Base-by-base conservation (phyloP, 2,888 invertebrate genomes). In the Cacoxenus indagator region DNA sequence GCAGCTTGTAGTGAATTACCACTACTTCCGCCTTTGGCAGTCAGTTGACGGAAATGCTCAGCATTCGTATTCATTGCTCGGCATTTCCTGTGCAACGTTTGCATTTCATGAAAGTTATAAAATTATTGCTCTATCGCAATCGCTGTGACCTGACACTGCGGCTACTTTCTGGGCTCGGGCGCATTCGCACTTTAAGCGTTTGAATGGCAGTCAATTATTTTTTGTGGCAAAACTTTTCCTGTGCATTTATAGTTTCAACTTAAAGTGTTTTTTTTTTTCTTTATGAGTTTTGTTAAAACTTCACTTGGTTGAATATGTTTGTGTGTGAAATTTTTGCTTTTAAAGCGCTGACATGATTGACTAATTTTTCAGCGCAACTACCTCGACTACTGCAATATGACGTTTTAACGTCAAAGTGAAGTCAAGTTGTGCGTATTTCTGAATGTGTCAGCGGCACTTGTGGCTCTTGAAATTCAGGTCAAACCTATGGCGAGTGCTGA, bases 11-110 rank as follows among this genome's bases (percentile, higher is more conserved):
- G 54, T 14, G 24, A 14, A 26, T 54, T 54, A 14, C 54, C 54
- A 26, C 26, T 1, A 26, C 54, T 54, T 22, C 26, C 54, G 54
- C 51, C 22, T 22, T 54, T 54, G 54, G 26, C 26, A 22, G 54
- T 54, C 48, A 19, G 48, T 48, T 48, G 54, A 14, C 59, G 59
- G 59, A 59, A 59, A 59, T 59, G 59, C 27, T 37, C 19, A 31
- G 29, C 59, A 31, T 37, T 22, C 31, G 37, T 59, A 59, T 59
- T 29, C 59, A 59, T 59, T 59, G 59, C 59, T 31, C 26, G 19
- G 59, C 31, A 59, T 59, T 37, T 59, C 59, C 59, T n/a, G 59
- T 59, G 59, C 59, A 26, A 31, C 37, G 59, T 59, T 59, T 59
- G 59, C 59, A 59, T 54, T 54, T 54, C 54, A 54, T 54, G 54